Conservation (phyloP, 2,888 invertebrate species). For the Erebia epiphron region DNA sequence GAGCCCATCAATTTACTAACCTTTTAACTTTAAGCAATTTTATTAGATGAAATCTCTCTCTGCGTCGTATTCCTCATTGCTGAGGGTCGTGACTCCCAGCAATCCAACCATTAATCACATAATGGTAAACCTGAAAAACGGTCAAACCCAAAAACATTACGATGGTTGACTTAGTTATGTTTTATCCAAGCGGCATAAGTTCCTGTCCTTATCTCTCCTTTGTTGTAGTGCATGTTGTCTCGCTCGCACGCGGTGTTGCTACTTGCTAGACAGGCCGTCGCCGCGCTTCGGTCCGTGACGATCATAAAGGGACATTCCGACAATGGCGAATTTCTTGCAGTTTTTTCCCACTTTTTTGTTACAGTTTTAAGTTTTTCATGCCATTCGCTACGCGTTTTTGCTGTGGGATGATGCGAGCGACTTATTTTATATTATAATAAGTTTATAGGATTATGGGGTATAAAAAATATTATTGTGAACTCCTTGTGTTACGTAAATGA, state of each 20-base stretch:
- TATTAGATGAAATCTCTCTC: too few relatives aligned
- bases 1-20: too few relatives aligned
- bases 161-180: neutral
- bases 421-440: neutral
- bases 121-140: neutral
- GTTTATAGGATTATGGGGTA: neutral
- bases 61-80: too few relatives aligned
- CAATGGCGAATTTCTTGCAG: slow-evolving; percentile 12
- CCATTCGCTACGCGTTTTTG: slow-evolving; percentile 12
- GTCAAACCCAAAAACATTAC: neutral
- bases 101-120: too few relatives aligned
- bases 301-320: slow-evolving; percentile 18
- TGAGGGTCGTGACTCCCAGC: too few relatives aligned
- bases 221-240: slow-evolving; percentile 2
- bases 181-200: neutral
- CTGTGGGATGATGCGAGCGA: neutral
- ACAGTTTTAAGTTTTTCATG: slow-evolving; percentile 13
- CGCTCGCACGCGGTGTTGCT: slow-evolving; percentile 43
- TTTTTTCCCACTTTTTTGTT: slow-evolving; percentile 10
- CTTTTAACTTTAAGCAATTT: too few relatives aligned
- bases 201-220: neutral
- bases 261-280: slow-evolving; percentile 55
- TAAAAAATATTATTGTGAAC: neutral
- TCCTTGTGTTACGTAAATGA: neutral
- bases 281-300: slow-evolving; percentile 45